Conservation (phyloP, 2,797 vertebrate genomes). For the Tolypeutes matacus region DNA sequence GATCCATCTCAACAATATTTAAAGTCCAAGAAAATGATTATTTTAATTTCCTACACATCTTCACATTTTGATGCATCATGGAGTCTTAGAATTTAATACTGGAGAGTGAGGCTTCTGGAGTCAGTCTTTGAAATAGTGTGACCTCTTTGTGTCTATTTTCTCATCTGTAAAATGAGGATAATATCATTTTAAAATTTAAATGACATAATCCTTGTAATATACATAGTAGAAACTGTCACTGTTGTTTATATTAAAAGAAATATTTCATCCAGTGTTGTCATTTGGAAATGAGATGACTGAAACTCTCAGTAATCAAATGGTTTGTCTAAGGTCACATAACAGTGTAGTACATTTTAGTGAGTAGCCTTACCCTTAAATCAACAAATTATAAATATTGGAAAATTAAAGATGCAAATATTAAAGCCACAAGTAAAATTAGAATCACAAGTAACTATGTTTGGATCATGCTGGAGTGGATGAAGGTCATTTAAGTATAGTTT, state of each 20-base stretch:
- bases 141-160: slow-evolving; percentile 12
- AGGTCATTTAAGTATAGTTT: not conserved
- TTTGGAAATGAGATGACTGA: slow-evolving; percentile 11
- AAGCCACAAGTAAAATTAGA: not conserved
- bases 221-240: not conserved
- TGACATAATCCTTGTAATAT: not conserved
- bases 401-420: slow-evolving; percentile 30
- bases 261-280: not conserved
- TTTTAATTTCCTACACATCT: not conserved
- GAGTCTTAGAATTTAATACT: not conserved
- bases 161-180: not conserved
- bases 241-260: not conserved
- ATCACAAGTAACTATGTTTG: slow-evolving; percentile 35
- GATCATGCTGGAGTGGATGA: not conserved
- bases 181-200: slow-evolving; percentile 4
- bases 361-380: not conserved
- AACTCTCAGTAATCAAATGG: not conserved
- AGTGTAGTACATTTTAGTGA: not conserved
- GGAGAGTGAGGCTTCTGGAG: slow-evolving; percentile 30
- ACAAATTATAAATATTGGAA: slow-evolving; percentile 16
- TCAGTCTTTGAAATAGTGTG: slow-evolving; percentile 34
- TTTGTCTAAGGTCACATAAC: not conserved
- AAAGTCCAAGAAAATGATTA: not conserved
- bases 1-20: not conserved
- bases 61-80: not conserved